Evolutionary conservation across 2,888 invertebrate species (phyloP).

Genomic region (Thereva nobilitata): DNA sequence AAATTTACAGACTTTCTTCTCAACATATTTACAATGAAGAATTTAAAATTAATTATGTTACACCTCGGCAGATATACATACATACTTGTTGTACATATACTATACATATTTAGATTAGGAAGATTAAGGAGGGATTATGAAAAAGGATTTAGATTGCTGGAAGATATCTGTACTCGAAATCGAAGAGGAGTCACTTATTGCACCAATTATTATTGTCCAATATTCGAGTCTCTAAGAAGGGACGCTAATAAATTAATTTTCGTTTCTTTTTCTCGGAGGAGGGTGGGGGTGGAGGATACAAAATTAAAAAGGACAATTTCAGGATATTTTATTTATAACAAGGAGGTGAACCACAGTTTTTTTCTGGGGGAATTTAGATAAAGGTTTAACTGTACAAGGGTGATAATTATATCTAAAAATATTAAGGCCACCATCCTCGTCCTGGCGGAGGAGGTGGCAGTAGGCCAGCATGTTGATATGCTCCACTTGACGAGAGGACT

Average conservation of each 20-base stretch:
- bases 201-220: constrained; percentile 39
- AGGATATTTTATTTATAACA: constrained; percentile 1
- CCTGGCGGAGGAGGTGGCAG: constrained; percentile 48
- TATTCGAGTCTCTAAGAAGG: constrained; percentile 30
- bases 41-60: no score
- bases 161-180: constrained; percentile 1
- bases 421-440: constrained; percentile 57
- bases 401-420: constrained; percentile 46
- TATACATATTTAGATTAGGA: no score
- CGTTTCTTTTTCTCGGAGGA: background rate
- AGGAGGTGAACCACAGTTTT: background rate
- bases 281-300: background rate
- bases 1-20: no score
- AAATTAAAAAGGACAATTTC: constrained; percentile 2
- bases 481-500: constrained; percentile 59
- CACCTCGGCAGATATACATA: no score
- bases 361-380: constrained; percentile 1
- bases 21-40: no score
- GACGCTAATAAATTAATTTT: no score
- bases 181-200: constrained; percentile 32
- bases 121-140: background rate
- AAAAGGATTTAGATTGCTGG: background rate
- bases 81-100: no score
- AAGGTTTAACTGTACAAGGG: constrained; percentile 4
- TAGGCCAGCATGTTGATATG: constrained; percentile 54